Conservation (phyloP, 2,888 invertebrate genomes). For the Nasonovia ribisnigri region DNA sequence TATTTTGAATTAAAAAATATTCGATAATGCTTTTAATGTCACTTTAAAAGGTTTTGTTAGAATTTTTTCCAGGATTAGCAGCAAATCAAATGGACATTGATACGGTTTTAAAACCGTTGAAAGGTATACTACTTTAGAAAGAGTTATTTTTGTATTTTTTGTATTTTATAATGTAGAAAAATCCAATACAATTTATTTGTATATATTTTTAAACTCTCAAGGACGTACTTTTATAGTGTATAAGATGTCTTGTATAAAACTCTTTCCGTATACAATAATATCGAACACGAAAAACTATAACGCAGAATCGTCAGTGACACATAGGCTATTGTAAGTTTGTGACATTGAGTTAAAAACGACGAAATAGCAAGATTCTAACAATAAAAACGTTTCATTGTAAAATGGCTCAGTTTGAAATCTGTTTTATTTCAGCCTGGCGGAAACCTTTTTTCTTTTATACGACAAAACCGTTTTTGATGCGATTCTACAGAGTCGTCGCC, state of each 20-base stretch:
- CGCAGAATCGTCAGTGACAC: background rate
- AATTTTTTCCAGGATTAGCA: background rate
- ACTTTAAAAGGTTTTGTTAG: constrained; percentile 8
- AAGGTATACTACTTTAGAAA: background rate
- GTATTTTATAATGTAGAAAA: background rate
- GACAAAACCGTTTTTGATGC: constrained; percentile 30
- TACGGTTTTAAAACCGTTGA: background rate
- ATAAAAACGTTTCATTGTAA: constrained; percentile 48
- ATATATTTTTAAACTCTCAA: background rate
- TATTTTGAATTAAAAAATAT: background rate
- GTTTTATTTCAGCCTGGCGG: constrained; percentile 35
- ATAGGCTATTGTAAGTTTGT: constrained; percentile 31
- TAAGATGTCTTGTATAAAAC: background rate
- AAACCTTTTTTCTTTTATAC: constrained; percentile 30
- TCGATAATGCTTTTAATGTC: background rate
- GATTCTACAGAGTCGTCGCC: constrained; percentile 8
- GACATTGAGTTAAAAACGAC: constrained; percentile 41
- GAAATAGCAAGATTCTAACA: background rate
- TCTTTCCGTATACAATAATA: background rate
- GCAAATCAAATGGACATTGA: background rate
- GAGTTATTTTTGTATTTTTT: background rate
- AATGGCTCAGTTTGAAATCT: constrained; percentile 18
- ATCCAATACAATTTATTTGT: background rate
- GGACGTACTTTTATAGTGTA: background rate
- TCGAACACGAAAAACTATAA: constrained; percentile 25